Conservation (phyloP, 2,888 invertebrate species). For the Litoditis marina region DNA sequence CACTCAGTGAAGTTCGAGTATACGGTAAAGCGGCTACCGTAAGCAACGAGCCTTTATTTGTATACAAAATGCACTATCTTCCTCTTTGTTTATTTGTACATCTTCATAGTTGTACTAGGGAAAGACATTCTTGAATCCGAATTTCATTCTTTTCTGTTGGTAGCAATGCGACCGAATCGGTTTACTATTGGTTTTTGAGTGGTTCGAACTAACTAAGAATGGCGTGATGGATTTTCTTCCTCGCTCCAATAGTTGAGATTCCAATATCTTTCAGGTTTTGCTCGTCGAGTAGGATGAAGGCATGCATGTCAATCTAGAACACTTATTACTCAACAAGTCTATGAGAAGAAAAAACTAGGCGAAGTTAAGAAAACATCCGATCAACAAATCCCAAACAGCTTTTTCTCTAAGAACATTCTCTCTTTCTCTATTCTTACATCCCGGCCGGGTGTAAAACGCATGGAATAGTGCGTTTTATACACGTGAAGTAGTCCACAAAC, state of each 20-base stretch:
- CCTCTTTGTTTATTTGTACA: too few relatives aligned
- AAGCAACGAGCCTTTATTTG: too few relatives aligned
- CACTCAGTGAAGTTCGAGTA: too few relatives aligned
- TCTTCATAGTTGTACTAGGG: too few relatives aligned
- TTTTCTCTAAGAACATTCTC: slow-evolving; percentile 1
- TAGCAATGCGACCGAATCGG: too few relatives aligned
- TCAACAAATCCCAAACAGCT: background rate
- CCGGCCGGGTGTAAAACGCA: too few relatives aligned
- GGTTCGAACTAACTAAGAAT: slow-evolving; percentile 45
- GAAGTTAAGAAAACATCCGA: too few relatives aligned
- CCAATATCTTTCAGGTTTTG: slow-evolving; percentile 58
- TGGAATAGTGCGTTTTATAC: too few relatives aligned
- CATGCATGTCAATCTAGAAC: slow-evolving; percentile 60
- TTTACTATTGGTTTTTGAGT: background rate
- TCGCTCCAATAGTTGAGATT: slow-evolving; percentile 57
- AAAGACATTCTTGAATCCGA: too few relatives aligned
- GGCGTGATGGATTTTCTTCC: slow-evolving; percentile 60
- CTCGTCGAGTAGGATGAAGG: slow-evolving; percentile 57
- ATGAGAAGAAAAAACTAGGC: background rate
- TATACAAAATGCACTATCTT: too few relatives aligned
- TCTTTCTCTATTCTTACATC: background rate
- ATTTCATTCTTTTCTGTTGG: too few relatives aligned
- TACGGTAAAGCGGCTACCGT: too few relatives aligned
- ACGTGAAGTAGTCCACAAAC: slow-evolving; percentile 21
- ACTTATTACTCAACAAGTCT: slow-evolving; percentile 1